Evolutionary conservation across 2,797 vertebrate species (phyloP).

Genomic region (Phaenicophaeus curvirostris): DNA sequence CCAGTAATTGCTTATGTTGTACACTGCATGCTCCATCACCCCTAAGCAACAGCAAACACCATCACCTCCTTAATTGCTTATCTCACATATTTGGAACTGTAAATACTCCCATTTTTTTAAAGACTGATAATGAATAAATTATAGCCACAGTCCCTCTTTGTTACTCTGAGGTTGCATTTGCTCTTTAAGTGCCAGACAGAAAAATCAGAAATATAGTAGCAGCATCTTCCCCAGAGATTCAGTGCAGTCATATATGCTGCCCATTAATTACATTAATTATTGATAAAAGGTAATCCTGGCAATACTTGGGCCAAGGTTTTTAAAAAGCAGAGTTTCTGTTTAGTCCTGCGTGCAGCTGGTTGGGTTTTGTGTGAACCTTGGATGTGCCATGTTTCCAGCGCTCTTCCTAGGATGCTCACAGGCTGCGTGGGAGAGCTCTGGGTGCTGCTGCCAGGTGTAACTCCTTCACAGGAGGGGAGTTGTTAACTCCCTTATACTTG

Average conservation of each 20-base stretch:
- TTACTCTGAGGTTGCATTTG: neutral
- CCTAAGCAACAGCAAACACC: neutral
- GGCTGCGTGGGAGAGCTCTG: neutral
- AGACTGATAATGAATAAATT: neutral
- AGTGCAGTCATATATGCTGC: neutral
- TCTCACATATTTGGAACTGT: neutral
- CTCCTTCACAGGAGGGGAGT: neutral
- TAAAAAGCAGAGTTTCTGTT: neutral
- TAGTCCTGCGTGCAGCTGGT: neutral
- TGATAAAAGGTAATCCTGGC: neutral
- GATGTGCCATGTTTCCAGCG: neutral
- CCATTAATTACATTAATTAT: neutral
- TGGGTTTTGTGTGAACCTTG: neutral
- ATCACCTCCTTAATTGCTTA: neutral
- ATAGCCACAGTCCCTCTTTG: neutral
- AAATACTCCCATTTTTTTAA: neutral
- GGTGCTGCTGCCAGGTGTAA: neutral
- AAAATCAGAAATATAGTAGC: neutral
- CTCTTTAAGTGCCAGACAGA: neutral
- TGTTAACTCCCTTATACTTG: neutral
- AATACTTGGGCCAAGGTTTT: neutral
- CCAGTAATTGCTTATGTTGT: neutral
- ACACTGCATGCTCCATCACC: neutral
- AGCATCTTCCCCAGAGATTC: neutral
- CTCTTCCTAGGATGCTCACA: neutral